Evolutionary conservation across 2,797 vertebrate genomes (phyloP).

Genomic region (Clarias platycephalus): DNA sequence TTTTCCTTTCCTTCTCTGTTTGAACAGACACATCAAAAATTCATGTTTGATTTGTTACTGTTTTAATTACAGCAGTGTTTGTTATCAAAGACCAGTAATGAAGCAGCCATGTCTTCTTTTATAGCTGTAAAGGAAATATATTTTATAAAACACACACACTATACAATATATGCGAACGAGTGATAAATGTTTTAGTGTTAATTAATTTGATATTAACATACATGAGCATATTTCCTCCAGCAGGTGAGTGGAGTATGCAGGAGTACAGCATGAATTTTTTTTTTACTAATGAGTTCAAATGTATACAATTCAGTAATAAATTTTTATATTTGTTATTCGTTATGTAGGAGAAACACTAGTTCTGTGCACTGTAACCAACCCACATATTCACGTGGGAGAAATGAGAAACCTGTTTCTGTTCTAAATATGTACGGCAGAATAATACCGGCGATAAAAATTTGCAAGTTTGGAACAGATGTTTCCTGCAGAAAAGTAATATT

Average conservation of each 20-base stretch:
- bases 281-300: background rate
- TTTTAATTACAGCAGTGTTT: conserved; percentile 4
- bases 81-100: conserved; percentile 2
- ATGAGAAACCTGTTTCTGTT: background rate
- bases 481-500: background rate
- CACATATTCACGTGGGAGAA: background rate
- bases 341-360: background rate
- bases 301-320: background rate
- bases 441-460: background rate
- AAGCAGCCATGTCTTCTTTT: background rate
- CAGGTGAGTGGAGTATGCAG: background rate
- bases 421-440: background rate
- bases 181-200: background rate
- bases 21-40: background rate
- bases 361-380: background rate
- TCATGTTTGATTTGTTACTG: background rate
- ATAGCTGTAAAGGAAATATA: conserved; percentile 7
- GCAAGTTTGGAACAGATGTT: background rate
- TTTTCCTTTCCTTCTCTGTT: background rate
- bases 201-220: background rate
- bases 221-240: background rate
- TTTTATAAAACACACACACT: conserved; percentile 14
- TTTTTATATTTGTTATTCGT: no score
- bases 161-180: background rate
- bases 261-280: background rate